Conservation (phyloP, 2,797 vertebrate genomes). For the Hyperoplus immaculatus region DNA sequence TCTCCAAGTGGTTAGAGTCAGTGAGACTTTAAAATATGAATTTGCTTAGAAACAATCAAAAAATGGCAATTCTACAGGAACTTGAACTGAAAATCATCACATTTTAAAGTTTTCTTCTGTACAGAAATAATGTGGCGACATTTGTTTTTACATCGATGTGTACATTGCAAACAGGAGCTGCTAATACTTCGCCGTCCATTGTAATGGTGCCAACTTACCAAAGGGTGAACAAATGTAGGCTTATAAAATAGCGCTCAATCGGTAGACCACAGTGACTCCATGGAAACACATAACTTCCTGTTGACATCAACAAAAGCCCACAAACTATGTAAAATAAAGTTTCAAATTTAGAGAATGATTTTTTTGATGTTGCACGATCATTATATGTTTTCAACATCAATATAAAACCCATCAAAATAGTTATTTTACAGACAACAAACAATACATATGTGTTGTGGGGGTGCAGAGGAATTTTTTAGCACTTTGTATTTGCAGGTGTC, state of each 20-base stretch:
- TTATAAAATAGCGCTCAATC: background rate
- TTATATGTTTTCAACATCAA: no score
- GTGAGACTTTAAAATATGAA: background rate
- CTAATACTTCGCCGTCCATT: background rate
- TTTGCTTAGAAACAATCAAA: background rate
- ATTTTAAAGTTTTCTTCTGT: background rate
- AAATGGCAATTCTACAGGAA: background rate
- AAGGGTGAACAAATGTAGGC: background rate
- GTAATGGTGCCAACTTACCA: background rate
- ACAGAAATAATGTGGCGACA: background rate
- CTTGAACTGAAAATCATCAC: background rate
- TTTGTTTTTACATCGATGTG: background rate
- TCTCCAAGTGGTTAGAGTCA: background rate
- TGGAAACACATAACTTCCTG: background rate
- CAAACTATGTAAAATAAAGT: no score
- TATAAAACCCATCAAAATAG: background rate
- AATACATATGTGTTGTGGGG: background rate
- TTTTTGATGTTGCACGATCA: no score
- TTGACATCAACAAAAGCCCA: background rate
- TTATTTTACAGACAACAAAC: background rate
- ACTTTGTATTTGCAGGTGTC: constrained; percentile 30
- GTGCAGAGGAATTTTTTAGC: background rate
- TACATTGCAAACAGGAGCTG: background rate
- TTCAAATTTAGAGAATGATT: no score
- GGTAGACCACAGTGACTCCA: background rate